Evolutionary conservation across 2,797 vertebrate species (phyloP), one percentile per base, ranked within the genome.

Genomic region (Typhlichthys eigenmanni): DNA sequence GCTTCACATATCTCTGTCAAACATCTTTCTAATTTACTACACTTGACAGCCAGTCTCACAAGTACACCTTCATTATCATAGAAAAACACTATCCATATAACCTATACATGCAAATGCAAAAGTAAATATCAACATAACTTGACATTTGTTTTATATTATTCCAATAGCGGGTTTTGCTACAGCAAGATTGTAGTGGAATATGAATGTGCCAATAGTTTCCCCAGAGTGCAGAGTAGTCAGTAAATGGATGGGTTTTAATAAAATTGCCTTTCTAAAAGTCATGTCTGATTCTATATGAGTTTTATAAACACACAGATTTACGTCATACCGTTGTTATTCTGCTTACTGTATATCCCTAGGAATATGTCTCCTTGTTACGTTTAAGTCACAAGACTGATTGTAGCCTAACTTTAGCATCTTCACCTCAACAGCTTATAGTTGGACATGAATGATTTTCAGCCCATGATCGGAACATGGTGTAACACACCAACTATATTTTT

Each of bases 301-400:
- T 54, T 29, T 24, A 19, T 32, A 54, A 12, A 24, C 11, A 32
- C 4, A 4, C 2, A 13, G 52, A 24, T 54, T 54, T 24, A 24
- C 4, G 2, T 24, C 0, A 9, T 38, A 13, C 13, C 47, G 1
- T n/a, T 48, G 47, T 12, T 5, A 13, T 48, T 48, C 47, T 48
- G 47, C 24, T 24, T 24, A 24, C 2, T 48, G 34, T 7, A 6
- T 6, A 50, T 50, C 14, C 8, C 34, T 38, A 13, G 12, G 10
- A 58, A 16, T 43, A 53, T 46, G 64, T 59, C 10, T 66, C 6
- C 49, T 32, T 34, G 16, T 55, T 67, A 60, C 46, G 34, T 16
- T 60, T 47, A 49, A 58, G 53, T 58, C 16, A 55, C 60, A 45
- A 13, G 14, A 19, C 13, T 57, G 64, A 60, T 34, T 66, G n/a